These are phyloP conservation scores for cattle (Bos taurus) DNA, from an alignment of 2,113 vertebrate genomes.

Conservation along the genomic window ARS-UCD2.0 NC_037330.1:24694001-24694500, in stretches of 20 bases:
- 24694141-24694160: background rate
- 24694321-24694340: too few relatives aligned
- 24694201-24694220: background rate
- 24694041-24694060: background rate
- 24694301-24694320: fast-evolving
- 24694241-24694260: too few relatives aligned
- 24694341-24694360: too few relatives aligned
- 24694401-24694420: too few relatives aligned
- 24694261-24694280: too few relatives aligned
- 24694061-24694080: background rate
- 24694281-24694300: too few relatives aligned
- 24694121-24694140: background rate
- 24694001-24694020: background rate
- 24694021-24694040: background rate
- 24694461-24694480: too few relatives aligned
- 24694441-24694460: too few relatives aligned
- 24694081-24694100: background rate
- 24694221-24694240: background rate
- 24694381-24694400: too few relatives aligned
- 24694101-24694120: background rate
- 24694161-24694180: background rate
- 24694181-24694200: background rate
- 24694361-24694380: too few relatives aligned
- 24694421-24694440: too few relatives aligned
- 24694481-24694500: too few relatives aligned